Evolutionary conservation across 2,797 vertebrate species (phyloP), one percentile per base, ranked within the genome.

Genomic region (Eulemur coronatus): DNA sequence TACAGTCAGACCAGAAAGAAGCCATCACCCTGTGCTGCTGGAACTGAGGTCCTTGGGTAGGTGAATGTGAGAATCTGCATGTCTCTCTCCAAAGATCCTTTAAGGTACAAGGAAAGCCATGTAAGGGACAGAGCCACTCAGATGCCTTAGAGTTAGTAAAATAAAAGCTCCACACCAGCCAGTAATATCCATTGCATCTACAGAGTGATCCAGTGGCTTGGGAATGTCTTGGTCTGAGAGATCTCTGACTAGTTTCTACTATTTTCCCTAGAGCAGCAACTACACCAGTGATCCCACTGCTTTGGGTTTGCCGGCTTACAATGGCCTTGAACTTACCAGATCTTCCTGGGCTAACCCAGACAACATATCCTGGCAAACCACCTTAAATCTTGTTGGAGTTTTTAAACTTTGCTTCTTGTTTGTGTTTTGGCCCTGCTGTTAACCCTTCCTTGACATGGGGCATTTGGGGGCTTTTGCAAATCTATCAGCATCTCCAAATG

Each of bases 361-460:
- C 61, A 46, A 63, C 0, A 84, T 35, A 84, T 35, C 65, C 81
- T 82, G 59, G 92, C 6, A 87, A 94, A 59, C 14, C 46, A 48
- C 63, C 65, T 92, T 87, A 67, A 90, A 92, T 59, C 35, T 84
- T 84, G 41, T 50, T 65, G 11, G 41, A 84, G 81, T 50, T 59
- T 87, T 93, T 84, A 22, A 92, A 50, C 33, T 97, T 81, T 84
- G 57, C 33, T 94, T 70, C 43, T 82, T 84, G 50, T 89, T 69
- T 86, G 50, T 81, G 46, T 17, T 95, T 79, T n/a, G 46, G 17
- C 26, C 22, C 57, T 43, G 24, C 4, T 67, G 38, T 82, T 82
- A 85, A 91, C 61, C 20, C 38, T 89, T 95, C 61, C 52, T 80
- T 72, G 50, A 85, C 17, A 73, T 24, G 41, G 55, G 67, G 20